Conservation (phyloP, 2,888 invertebrate species). For the Cantharis flavilabris region DNA sequence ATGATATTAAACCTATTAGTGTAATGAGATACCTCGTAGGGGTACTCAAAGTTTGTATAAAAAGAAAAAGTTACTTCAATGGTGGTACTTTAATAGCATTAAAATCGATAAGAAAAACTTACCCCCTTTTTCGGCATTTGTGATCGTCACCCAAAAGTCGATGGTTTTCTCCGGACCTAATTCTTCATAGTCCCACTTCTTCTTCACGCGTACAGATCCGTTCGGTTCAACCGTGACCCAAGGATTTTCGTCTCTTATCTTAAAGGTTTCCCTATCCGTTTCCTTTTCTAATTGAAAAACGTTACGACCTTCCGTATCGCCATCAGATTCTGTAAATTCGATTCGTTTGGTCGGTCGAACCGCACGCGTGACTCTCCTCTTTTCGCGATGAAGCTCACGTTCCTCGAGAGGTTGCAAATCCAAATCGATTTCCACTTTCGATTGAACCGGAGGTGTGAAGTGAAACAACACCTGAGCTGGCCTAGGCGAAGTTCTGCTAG, state of each 20-base stretch:
- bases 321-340: slow-evolving; percentile 90
- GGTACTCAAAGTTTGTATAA: background rate
- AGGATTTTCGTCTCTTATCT: slow-evolving; percentile 90
- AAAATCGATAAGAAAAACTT: slow-evolving; percentile 52
- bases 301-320: slow-evolving; percentile 83
- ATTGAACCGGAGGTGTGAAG: slow-evolving; percentile 63
- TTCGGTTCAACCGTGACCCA: slow-evolving; percentile 93
- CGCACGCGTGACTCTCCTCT: slow-evolving; percentile 83
- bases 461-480: slow-evolving; percentile 79
- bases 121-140: slow-evolving; percentile 88
- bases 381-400: slow-evolving; percentile 65
- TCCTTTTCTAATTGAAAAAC: slow-evolving; percentile 91
- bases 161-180: slow-evolving; percentile 92
- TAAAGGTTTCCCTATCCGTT: slow-evolving; percentile 89
- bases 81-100: background rate
- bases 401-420: slow-evolving; percentile 59
- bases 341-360: slow-evolving; percentile 94
- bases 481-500: slow-evolving; percentile 69
- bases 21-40: background rate
- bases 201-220: slow-evolving; percentile 90
- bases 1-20: slow-evolving; percentile 13
- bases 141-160: slow-evolving; percentile 94
- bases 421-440: slow-evolving; percentile 63
- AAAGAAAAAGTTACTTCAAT: background rate
- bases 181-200: slow-evolving; percentile 97